Base-by-base conservation (phyloP, 2,113 vertebrate species). In the Dicrurus megarhynchus region DNA sequence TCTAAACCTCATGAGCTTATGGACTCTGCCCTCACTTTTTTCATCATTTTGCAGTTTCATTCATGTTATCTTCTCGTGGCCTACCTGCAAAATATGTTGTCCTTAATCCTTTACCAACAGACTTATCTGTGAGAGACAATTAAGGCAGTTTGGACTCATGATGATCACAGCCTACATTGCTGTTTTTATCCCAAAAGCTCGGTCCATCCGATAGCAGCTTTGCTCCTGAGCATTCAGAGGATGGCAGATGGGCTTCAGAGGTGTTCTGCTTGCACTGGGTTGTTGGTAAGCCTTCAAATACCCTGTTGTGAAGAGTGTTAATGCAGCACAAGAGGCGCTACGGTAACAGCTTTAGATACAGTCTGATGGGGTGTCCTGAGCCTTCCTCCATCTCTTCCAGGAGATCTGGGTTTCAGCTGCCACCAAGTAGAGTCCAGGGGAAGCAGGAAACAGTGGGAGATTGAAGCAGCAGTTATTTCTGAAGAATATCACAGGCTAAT, bases 201-300 rank as follows among this genome's bases (percentile, higher is more conserved):
- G 0, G 20, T 37, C 37, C 71, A 7, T 20, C 23, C 39, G 14
- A 49, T 4, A n/a, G 32, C 11, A 46, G 1, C 53, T 56, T 60
- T 91, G n/a, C 11, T 94, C 11, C 50, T 80, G 50, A 80, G 9
- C 13, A 11, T 80, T 39, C 32, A 14, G 7, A 13, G 13, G 21
- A 4, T 60, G 17, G 3, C 12, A 82, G 27, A 32, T 52, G 41
- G 13, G 20, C 14, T 85, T 71, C 78, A 64, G 32, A 44, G 41
- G 13, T 57, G 33, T 60, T 49, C 84, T 75, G 4, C 44, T 83
- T 61, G 15, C 47, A 33, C 19, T 30, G 59, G 6, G 7, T 3
- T 90, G 9, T 42, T 5, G 2, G 5, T 50, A 77, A 77, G 42
- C n/a, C 39, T 61, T 88, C 61, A 81, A 73, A 89, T 52, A 55